Evolutionary conservation across 2,113 vertebrate species (phyloP), one percentile per base, ranked within the genome.

Genomic region (Aspidoscelis tigris): DNA sequence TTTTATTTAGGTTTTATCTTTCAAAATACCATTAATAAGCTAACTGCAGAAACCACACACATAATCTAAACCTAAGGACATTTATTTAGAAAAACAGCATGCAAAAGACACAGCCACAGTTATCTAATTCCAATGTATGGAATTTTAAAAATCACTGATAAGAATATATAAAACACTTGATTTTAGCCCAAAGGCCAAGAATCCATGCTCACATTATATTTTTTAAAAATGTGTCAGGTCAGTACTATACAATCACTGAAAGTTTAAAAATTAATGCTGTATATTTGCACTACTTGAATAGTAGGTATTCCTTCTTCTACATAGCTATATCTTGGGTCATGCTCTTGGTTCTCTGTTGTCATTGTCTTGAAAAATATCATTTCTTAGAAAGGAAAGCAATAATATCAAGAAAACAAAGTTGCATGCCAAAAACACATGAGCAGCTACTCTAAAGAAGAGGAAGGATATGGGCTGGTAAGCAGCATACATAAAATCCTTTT

Each of bases 371-470:
- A 75, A 82, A 82, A 33, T 5, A 82, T 73, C 24, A 11, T 58
- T 82, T 66, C 26, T 33, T 47, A 33, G 71, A 65, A 74, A 75
- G 16, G 7, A 75, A 82, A 65, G 61, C 3, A 0, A 0, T 11
- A 3, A 21, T 21, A 80, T 50, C 22, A 81, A 43, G 72, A 58
- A 82, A 82, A 82, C n/a, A 80, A 68, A 44, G 61, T 71, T 50
- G 70, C 79, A 47, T 12, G 12, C 43, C 26, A 83, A 58, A 9
- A 75, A 78, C 82, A 80, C 83, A 47, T 0, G 16, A 65, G 71
- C 3, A 24, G 55, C 71, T 82, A 33, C 65, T 82, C 65, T 33
- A 24, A 65, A 22, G 12, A 73, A 26, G 50, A 61, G 33, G n/a
- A 70, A 41, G 64, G 26, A 71, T 76, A 84, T 78, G 24, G 41